Base-by-base conservation (phyloP, 2,113 vertebrate genomes). In the Colius striatus region DNA sequence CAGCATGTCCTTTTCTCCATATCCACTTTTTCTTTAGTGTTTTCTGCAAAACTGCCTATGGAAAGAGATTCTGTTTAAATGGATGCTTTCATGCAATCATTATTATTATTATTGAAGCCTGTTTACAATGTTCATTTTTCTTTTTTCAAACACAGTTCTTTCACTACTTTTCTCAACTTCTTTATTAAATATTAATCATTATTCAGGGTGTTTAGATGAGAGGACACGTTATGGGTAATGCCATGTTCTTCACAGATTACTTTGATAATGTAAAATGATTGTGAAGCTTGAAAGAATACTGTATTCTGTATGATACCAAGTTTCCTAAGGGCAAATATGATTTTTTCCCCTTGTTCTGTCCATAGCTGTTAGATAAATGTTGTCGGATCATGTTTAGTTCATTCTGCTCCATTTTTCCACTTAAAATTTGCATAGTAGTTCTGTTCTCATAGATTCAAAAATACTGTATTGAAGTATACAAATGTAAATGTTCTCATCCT, bases 351-450 rank as follows among this genome's bases (percentile, higher is more conserved):
- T 77, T 55, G 13, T 85, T 89, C 47, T 72, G 61, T 89, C 62
- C 89, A 29, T 86, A 51, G 78, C 75, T 92, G 27, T 81, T 92
- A 94, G 72, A 57, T 91, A 88, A 81, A 60, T 79, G 61, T 95
- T 86, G 70, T 74, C 84, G 88, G 65, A 73, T 87, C 61, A 43
- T 5, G 12, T 86, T 95, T 80, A 55, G n/a, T 68, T 93, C 58
- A 71, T 93, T 92, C 70, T 90, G 65, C 68, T 94, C 85, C 36
- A 50, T 85, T 96, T 91, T 94, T 87, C 65, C 54, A 32, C 43
- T 96, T 79, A 51, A 3, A 79, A 36, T 63, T 93, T 95, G 55
- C 76, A 75, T 75, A 79, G 70, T 45, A 94, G 86, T 74, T 75
- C 61, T 80, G 32, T 77, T 89, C 68, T 73, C 29, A 74, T 66